phyloP scores from a whole-genome alignment of 2,888 invertebrate species.

The Pimpla rufipes region DNA sequence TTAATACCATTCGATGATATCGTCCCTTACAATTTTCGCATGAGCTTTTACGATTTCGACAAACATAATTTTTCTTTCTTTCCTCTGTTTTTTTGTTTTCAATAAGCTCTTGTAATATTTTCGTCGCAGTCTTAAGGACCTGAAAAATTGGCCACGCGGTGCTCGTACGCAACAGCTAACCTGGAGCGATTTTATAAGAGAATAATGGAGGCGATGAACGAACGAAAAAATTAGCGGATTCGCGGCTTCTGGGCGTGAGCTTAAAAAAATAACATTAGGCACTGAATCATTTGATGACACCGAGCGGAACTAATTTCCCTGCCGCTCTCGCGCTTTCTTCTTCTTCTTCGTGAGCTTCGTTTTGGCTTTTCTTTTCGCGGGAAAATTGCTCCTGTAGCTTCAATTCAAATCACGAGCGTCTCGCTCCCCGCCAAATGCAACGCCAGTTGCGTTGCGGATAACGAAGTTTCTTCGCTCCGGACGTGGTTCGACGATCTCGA shows the following conservation, averaged over 20 bases:
- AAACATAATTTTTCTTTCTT: background rate
- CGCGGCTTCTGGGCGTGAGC: slow-evolving; percentile 10
- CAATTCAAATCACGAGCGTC: background rate
- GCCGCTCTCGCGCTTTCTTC: background rate
- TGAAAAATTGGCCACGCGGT: slow-evolving; percentile 1
- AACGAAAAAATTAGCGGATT: background rate
- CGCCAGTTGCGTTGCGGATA: background rate
- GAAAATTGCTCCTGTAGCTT: background rate
- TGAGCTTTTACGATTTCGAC: background rate
- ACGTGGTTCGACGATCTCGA: slow-evolving; percentile 4
- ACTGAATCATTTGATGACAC: slow-evolving; percentile 51
- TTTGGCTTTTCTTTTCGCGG: background rate
- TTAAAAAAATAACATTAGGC: slow-evolving; percentile 50
- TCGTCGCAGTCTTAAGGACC: background rate
- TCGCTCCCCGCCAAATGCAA: background rate
- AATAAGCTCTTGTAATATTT: slow-evolving; percentile 1
- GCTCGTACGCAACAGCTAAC: background rate
- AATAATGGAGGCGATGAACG: background rate
- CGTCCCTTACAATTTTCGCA: background rate
- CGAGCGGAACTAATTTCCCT: slow-evolving; percentile 30
- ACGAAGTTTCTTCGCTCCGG: slow-evolving; percentile 5
- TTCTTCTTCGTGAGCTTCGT: slow-evolving; percentile 18
- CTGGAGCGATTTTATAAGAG: background rate
- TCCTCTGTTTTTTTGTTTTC: background rate
- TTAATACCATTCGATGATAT: slow-evolving; percentile 15